phyloP scores from a whole-genome alignment of 2,797 vertebrate genomes.

The Spheniscus humboldti region DNA sequence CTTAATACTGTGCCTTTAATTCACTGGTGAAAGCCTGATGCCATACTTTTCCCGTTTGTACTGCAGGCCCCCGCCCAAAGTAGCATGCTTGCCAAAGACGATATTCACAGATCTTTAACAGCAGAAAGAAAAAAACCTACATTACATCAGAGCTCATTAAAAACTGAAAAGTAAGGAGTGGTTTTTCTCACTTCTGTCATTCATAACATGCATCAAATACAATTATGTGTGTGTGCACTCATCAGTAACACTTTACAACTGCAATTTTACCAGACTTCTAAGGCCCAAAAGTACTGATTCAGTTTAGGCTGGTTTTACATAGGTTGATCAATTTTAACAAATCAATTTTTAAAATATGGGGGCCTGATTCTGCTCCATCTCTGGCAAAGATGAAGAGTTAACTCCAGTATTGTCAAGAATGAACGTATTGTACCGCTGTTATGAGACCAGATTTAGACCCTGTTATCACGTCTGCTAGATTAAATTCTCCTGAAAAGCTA shows the following conservation, averaged over 20 bases:
- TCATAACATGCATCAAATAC: not conserved
- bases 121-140: not conserved
- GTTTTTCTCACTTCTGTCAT: constrained; percentile 42
- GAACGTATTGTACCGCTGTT: not conserved
- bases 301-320: not conserved
- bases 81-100: constrained; percentile 15
- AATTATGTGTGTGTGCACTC: not conserved
- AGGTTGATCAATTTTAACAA: not conserved
- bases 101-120: constrained; percentile 40
- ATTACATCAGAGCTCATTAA: constrained; percentile 56
- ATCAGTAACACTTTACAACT: not conserved
- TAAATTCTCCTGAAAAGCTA: not conserved
- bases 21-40: not conserved
- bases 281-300: not conserved
- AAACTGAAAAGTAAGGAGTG: constrained; percentile 20
- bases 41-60: not conserved
- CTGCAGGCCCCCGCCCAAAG: not conserved
- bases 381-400: not conserved
- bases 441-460: not conserved
- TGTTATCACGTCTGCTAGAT: not conserved
- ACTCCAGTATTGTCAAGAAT: not conserved
- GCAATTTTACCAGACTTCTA: not conserved
- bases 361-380: not conserved
- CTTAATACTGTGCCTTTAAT: constrained; percentile 6
- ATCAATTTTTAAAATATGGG: not conserved